Evolutionary conservation across 2,797 vertebrate species (phyloP).

Genomic region (Coluber constrictor): DNA sequence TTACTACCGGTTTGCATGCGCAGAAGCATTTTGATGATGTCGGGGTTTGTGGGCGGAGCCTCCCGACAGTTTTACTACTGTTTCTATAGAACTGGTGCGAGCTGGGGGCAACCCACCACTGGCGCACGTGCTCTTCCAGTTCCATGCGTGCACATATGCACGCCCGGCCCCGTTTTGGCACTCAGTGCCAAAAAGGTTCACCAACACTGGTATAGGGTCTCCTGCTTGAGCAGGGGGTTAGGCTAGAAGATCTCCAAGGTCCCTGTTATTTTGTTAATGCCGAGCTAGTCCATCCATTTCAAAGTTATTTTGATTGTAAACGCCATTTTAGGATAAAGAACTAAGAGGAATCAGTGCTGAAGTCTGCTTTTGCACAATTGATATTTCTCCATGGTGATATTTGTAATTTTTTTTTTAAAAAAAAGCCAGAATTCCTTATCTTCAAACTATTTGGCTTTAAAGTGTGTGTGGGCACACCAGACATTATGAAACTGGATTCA

Average conservation of each 20-base stretch:
- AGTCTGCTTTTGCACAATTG: background rate
- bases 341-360: background rate
- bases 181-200: too few relatives aligned
- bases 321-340: background rate
- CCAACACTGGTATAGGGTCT: background rate
- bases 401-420: background rate
- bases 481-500: background rate
- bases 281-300: background rate
- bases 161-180: too few relatives aligned
- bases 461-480: background rate
- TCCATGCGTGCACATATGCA: too few relatives aligned
- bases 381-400: background rate
- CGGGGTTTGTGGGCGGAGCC: too few relatives aligned
- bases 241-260: background rate
- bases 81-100: too few relatives aligned
- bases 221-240: background rate
- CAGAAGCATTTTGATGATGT: too few relatives aligned
- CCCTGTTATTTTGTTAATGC: background rate
- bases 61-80: too few relatives aligned
- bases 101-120: too few relatives aligned
- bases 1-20: too few relatives aligned
- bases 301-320: background rate
- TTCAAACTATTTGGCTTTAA: background rate
- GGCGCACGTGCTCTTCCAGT: too few relatives aligned
- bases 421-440: background rate